phyloP scores from a whole-genome alignment of 2,797 vertebrate genomes.

The Coranthus polyacanthus region DNA sequence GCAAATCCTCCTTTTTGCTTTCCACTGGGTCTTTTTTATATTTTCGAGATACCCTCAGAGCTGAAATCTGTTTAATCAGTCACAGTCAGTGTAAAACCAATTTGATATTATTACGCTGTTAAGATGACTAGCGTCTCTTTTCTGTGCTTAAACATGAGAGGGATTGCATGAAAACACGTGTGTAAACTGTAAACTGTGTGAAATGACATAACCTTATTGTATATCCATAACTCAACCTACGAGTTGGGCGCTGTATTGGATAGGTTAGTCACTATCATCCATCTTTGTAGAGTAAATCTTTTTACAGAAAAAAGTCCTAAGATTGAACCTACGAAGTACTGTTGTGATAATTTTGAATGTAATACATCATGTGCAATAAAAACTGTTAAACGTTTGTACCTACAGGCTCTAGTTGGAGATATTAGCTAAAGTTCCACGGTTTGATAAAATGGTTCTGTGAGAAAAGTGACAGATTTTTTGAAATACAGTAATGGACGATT shows the following conservation, averaged over 20 bases:
- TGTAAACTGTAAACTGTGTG: neutral
- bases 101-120: too few relatives aligned
- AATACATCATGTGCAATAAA: slow-evolving; percentile 10
- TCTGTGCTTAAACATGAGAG: neutral
- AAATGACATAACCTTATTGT: too few relatives aligned
- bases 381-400: too few relatives aligned
- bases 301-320: too few relatives aligned
- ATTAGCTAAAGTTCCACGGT: neutral
- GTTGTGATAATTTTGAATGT: slow-evolving; percentile 14
- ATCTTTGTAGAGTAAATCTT: neutral
- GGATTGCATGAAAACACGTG: too few relatives aligned
- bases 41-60: neutral
- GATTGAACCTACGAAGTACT: too few relatives aligned
- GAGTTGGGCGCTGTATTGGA: neutral
- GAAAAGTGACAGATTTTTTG: neutral
- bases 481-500: neutral
- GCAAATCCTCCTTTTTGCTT: neutral
- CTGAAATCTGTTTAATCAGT: neutral
- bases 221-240: neutral
- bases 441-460: slow-evolving; percentile 14
- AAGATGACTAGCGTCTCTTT: neutral
- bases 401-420: too few relatives aligned
- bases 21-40: neutral
- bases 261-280: neutral
- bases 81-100: neutral